Percentiles rank a stretch among this genome's conserved stretches.
phyloP scores from a whole-genome alignment of 2,888 invertebrate genomes.

The Nomada hirtipes region DNA sequence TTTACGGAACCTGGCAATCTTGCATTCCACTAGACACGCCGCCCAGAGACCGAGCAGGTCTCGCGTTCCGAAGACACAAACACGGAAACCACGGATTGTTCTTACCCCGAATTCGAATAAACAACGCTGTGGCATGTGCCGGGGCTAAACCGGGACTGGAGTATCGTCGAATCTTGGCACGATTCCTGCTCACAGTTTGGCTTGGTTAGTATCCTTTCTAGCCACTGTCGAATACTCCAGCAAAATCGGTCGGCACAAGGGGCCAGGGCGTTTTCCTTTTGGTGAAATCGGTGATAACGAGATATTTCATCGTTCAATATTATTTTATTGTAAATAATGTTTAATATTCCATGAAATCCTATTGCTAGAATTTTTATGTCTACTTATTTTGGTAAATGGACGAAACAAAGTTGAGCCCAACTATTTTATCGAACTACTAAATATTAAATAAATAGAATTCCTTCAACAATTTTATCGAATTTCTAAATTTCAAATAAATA shows the following conservation, averaged over 20 bases:
- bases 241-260: slow-evolving; percentile 31
- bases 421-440: too few relatives aligned
- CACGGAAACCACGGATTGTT: slow-evolving; percentile 65
- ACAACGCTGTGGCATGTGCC: slow-evolving; percentile 66
- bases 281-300: slow-evolving; percentile 1
- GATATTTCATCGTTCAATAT: neutral
- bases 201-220: slow-evolving; percentile 47
- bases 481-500: too few relatives aligned
- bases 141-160: slow-evolving; percentile 54
- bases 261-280: neutral
- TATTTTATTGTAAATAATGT: too few relatives aligned
- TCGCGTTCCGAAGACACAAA: slow-evolving; percentile 70
- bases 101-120: slow-evolving; percentile 72
- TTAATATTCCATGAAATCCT: too few relatives aligned
- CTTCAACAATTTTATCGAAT: too few relatives aligned
- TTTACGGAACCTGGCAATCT: slow-evolving; percentile 33
- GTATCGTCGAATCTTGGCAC: slow-evolving; percentile 79
- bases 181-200: slow-evolving; percentile 68
- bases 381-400: too few relatives aligned
- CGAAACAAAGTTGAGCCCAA: too few relatives aligned
- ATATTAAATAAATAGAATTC: too few relatives aligned
- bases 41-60: slow-evolving; percentile 48
- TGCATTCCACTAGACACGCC: slow-evolving; percentile 46
- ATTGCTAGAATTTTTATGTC: too few relatives aligned
- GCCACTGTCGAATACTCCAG: slow-evolving; percentile 36